These are phyloP conservation scores for Yponomeuta sedellus DNA, from an alignment of 2,888 invertebrate species.

Conservation along the genomic window DNA sequence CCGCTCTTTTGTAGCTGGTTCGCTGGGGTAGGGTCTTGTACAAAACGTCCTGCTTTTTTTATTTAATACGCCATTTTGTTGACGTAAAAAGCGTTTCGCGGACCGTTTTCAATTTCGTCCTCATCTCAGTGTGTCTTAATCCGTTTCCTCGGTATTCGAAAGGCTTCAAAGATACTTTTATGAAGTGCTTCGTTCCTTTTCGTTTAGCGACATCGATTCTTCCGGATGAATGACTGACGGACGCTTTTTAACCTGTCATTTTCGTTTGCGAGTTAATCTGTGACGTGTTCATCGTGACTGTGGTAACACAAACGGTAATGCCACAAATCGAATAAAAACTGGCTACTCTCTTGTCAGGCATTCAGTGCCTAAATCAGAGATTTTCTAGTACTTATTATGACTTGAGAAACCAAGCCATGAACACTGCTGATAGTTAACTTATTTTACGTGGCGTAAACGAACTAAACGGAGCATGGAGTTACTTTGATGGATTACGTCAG, in stretches of 20 bases:
- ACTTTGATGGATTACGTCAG: too few species aligned
- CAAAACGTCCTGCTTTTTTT: constrained; percentile 32
- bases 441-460: too few species aligned
- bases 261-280: constrained; percentile 33
- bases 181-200: constrained; percentile 52
- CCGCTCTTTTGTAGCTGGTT: constrained; percentile 66
- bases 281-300: constrained; percentile 47
- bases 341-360: background rate
- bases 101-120: constrained; percentile 49
- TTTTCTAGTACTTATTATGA: background rate
- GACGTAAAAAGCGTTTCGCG: constrained; percentile 41
- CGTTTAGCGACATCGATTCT: constrained; percentile 27
- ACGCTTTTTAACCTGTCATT: constrained; percentile 52
- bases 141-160: constrained; percentile 49
- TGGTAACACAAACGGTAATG: too few species aligned
- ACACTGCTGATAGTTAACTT: too few species aligned
- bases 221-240: constrained; percentile 52
- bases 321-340: constrained; percentile 21
- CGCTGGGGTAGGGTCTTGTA: constrained; percentile 57
- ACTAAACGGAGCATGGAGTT: too few species aligned
- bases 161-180: constrained; percentile 41
- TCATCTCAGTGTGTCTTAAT: constrained; percentile 50
- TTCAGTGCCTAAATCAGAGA: background rate
- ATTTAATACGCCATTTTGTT: constrained; percentile 42
- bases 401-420: too few species aligned